Conservation (phyloP, 2,888 invertebrate species). For the Deladenus siricidicola region DNA sequence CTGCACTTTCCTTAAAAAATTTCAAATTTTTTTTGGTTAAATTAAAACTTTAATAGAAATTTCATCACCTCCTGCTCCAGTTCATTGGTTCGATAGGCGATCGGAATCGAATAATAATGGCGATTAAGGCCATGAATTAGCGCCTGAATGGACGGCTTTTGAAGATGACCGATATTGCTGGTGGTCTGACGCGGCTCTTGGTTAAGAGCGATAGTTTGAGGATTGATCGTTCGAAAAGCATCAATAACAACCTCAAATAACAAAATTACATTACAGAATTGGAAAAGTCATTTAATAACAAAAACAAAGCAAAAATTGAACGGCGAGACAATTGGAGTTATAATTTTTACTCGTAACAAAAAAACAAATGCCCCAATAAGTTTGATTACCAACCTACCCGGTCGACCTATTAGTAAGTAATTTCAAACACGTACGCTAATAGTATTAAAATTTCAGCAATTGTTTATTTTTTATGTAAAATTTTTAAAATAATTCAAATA, state of each 20-base stretch:
- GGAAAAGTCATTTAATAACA: too few relatives aligned
- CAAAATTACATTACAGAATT: not conserved
- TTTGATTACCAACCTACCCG: too few relatives aligned
- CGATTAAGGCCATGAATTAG: conserved; percentile 95
- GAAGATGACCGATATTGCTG: conserved; percentile 92
- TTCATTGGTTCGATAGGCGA: conserved; percentile 97
- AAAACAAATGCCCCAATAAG: too few relatives aligned
- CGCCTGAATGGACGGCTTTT: conserved; percentile 96
- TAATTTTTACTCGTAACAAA: too few relatives aligned
- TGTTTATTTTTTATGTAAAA: too few relatives aligned
- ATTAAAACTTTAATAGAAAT: not conserved
- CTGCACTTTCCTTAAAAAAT: conserved; percentile 22
- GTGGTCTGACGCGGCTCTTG: conserved; percentile 98
- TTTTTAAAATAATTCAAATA: too few relatives aligned
- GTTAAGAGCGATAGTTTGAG: conserved; percentile 93
- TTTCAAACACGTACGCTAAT: too few relatives aligned
- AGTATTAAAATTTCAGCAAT: too few relatives aligned
- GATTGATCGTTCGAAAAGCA: conserved; percentile 96
- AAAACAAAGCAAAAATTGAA: too few relatives aligned
- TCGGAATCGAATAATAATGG: conserved; percentile 98
- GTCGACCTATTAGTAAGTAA: too few relatives aligned
- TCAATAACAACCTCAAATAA: conserved; percentile 88
- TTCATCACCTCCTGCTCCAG: conserved; percentile 74
- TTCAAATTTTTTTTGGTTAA: not conserved
- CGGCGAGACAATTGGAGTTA: too few relatives aligned